A percentile compares a stretch with the other conserved stretches of the same genome.
phyloP scores from a whole-genome alignment of 2,888 invertebrate genomes.

The Galeopsomyia nigrocyanea region DNA sequence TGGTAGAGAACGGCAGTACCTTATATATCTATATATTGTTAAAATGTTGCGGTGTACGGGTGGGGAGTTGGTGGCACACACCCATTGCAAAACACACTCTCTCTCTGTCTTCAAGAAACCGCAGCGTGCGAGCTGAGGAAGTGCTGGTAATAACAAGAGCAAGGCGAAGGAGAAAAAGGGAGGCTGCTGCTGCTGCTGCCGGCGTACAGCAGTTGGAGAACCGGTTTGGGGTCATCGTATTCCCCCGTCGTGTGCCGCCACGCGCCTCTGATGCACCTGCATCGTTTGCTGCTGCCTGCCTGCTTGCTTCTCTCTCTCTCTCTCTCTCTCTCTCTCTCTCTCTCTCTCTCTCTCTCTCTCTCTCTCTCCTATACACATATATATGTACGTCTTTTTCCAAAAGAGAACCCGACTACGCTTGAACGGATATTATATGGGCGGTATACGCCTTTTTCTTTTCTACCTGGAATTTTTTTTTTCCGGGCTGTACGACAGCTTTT shows the following conservation, averaged over 20 bases:
- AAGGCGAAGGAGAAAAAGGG: slow-evolving; percentile 16
- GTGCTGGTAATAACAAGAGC: slow-evolving; percentile 45
- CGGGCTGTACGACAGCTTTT: too few species aligned
- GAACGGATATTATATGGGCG: too few species aligned
- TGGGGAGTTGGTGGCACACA: too few species aligned
- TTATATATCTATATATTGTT: too few species aligned
- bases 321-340: slow-evolving; percentile 18
- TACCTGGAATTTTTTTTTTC: too few species aligned
- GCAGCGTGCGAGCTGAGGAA: slow-evolving; percentile 25
- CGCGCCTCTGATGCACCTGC: slow-evolving; percentile 65
- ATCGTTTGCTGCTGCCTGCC: slow-evolving; percentile 48
- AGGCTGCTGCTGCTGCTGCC: slow-evolving; percentile 21
- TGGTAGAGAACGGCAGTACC: too few species aligned
- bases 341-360: slow-evolving; percentile 14
- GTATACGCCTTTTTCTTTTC: too few species aligned
- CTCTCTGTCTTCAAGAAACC: too few species aligned
- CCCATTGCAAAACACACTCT: too few species aligned
- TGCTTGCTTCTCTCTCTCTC: slow-evolving; percentile 2
- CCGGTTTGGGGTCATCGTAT: slow-evolving; percentile 43
- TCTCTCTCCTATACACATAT: neutral
- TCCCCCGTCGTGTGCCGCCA: slow-evolving; percentile 55
- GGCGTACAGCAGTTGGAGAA: slow-evolving; percentile 17
- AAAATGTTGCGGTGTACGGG: too few species aligned
- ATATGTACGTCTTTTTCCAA: slow-evolving; percentile 13
- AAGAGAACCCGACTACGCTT: slow-evolving; percentile 2